Base-by-base conservation (phyloP, 2,888 invertebrate species). In the Lasioglossum figueresi region DNA sequence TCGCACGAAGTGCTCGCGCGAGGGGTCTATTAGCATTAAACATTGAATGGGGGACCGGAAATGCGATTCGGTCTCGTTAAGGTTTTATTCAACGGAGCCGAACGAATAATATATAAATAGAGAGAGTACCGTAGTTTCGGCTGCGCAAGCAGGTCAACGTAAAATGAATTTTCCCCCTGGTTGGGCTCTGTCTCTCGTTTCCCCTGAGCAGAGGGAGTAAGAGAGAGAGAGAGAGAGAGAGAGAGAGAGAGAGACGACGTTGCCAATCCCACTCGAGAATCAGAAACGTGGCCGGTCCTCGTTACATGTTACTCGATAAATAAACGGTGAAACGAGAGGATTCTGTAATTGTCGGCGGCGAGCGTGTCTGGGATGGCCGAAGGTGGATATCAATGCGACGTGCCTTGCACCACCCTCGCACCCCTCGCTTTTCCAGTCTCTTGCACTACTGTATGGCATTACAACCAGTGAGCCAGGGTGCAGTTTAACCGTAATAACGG, bases 401-500 rank as follows among this genome's bases (percentile, higher is more conserved):
- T 72, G 16, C 56, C 48, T 72, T 31, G 73, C 40, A n/a, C 76
- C 76, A 52, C 52, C 75, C 77, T 43, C 37, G 74, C 52, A 23
- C 10, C 23, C 68, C 68, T 85, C 78, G 76, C n/a, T 77, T 85
- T 68, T 82, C 74, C 86, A 85, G 76, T 77, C 78, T 81, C 79
- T 48, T 81, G 81, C 86, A 63, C 76, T 45, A 72, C 23, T 82
- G 86, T 80, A 78, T 75, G 82, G 70, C 74, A 74, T 88, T 86
- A 79, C 86, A 79, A 74, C 72, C 80, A 23, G 52, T 16, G 37
- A 80, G 56, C 72, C 79, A 23, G 73, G 79, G 75, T 71, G 82
- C 83, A 82, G 77, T 88, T 88, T 82, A 83, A 68, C 76, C 80
- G 76, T 81, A 83, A 83, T 82, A 88, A 81, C 79, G 68, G 63